Evolutionary conservation across 2,113 vertebrate genomes (phyloP), one percentile per base, ranked within the genome.

Genomic region (Solea solea): DNA sequence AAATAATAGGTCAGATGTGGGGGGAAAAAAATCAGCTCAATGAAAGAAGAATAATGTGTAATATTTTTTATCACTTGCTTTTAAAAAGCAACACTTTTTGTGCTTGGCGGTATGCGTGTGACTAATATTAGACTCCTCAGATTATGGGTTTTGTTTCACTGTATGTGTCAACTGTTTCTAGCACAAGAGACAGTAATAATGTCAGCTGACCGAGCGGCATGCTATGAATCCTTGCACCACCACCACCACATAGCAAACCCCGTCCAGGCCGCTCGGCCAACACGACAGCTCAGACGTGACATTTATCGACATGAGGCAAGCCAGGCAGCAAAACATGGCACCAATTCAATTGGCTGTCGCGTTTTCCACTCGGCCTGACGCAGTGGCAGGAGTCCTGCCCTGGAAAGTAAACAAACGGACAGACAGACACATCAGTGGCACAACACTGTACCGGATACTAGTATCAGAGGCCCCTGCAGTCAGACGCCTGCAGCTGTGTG

Each of bases 361-460:
- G 34, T 86, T 91, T 91, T 90, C 90, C 88, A 82, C 70, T 76
- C 3, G 10, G 67, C 42, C 64, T 11, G 64, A 50, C 50, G 67
- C 77, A 34, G 21, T 15, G 74, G 61, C 58, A 12, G 54, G 55
- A 54, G 72, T 42, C 80, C 71, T 51, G 69, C 50, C 74, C 69
- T 59, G 72, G 71, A 92, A 86, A 84, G 77, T 62, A 86, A 89
- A 85, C 69, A 78, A 68, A 69, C 25, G 60, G 72, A 21, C 10
- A 6, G 67, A 73, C 53, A 16, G 10, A 58, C 34, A 34, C 34
- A 54, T 75, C 62, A 67, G 9, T 75, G 81, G 64, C 60, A 64
- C 40, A 73, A 81, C 74, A 58, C 25, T 7, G 15, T 14, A 1
- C 21, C 15, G 44, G 50, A 56, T 64, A 53, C 60, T 72, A 6